Evolutionary conservation across 2,888 invertebrate genomes (phyloP), one percentile per base, ranked within the genome.

Genomic region (Macaria liturata): DNA sequence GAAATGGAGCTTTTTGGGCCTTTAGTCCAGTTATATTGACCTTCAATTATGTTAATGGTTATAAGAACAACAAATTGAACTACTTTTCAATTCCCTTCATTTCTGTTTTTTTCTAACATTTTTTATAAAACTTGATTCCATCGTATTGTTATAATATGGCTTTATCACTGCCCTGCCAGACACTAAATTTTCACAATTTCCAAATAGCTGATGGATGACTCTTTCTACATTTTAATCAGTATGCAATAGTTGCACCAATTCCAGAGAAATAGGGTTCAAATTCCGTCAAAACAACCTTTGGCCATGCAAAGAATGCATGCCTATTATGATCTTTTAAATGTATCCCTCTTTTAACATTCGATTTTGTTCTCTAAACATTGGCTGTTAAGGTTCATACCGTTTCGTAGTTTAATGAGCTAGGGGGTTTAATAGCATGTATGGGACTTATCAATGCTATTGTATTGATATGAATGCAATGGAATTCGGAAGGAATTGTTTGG

Each of bases 251-350:
- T 32, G 47, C 58, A 59, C 58, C 65, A 67, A 60, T 54, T 53
- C 45, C 54, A 64, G 49, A 0, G 32, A n/a, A 8, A 46, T 62
- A 73, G 61, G 68, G 74, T 72, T 64, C 55, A 75, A 70, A 60
- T 74, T 54, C 58, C 56, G 57, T 63, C 61, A 44, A 60, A 44
- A 43, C 37, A 60, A 67, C 65, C 65, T 69, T 68, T 62, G 55
- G 61, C 61, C 64, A 64, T 65, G 61, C 61, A 61, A 70, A 69
- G 69, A 77, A 76, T 71, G 74, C 68, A 72, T 43, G 54, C 55
- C 56, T 62, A 64, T 61, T 61, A 54, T 61, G 42, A 42, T 63
- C 47, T 53, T 45, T 51, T 20, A 54, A 63, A 59, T 56, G 45
- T 31, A 43, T 44, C 46, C 9, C 8, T 6, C 6, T 3, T 20